Conservation (phyloP, 2,797 vertebrate species). For the Amphiprion clarkii region DNA sequence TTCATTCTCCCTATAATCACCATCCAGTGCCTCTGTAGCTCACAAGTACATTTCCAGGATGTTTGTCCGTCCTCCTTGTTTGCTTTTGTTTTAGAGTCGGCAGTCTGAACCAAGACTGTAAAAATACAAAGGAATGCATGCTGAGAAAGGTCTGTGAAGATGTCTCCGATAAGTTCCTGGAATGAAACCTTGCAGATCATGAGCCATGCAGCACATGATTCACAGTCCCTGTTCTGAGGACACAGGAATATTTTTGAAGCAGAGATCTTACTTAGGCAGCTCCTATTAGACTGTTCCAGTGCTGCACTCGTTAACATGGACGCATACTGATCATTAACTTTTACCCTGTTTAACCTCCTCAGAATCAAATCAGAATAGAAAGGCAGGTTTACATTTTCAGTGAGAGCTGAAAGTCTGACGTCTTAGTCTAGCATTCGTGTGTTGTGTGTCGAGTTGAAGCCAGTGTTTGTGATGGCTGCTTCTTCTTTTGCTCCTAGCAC, state of each 20-base stretch:
- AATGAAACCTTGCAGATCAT: slow-evolving; percentile 35
- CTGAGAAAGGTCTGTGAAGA: slow-evolving; percentile 4
- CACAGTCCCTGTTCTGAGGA: slow-evolving; percentile 1
- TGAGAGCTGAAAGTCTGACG: not conserved
- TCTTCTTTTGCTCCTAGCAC: not conserved
- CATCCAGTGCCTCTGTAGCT: not conserved
- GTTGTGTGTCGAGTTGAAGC: not conserved
- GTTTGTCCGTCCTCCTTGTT: not conserved
- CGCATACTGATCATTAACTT: not conserved
- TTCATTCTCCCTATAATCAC: not conserved
- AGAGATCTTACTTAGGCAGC: not conserved
- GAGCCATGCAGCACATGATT: slow-evolving; percentile 26
- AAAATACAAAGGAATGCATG: slow-evolving; percentile 8
- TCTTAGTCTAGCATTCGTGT: not conserved
- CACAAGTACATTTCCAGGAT: not conserved
- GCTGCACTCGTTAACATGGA: not conserved
- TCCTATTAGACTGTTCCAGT: not conserved
- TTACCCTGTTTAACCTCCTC: not conserved
- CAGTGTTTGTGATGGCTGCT: not conserved
- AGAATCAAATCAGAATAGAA: not conserved
- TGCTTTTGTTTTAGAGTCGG: not conserved
- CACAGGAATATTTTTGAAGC: slow-evolving; percentile 14
- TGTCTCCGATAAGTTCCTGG: slow-evolving; percentile 29
- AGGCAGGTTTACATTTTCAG: not conserved
- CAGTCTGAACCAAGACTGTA: not conserved